Evolutionary conservation across 1,140 invertebrate genomes (phyloP), one percentile per base, ranked within the genome.

Genomic region (Philaenus spumarius): DNA sequence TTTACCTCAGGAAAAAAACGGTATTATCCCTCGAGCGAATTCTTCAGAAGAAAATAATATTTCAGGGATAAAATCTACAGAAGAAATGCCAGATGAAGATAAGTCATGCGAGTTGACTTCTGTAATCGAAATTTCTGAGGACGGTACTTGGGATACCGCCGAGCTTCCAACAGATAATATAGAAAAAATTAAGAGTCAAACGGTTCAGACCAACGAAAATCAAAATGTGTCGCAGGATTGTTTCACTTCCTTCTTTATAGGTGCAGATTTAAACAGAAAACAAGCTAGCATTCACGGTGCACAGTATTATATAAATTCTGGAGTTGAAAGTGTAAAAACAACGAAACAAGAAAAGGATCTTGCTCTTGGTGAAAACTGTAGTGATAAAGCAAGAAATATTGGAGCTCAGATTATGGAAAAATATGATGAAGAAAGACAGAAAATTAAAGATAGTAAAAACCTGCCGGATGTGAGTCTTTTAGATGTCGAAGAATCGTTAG

Each of bases 321-420:
- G 64, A 48, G 35, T 62, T 52, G 23, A 30, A 35, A 42, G 55
- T 40, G 35, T 64, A 56, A 55, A 55, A 24, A n/a, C 37, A 9
- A 39, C 43, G 30, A 57, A 51, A 20, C 35, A 47, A 2, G 53
- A 51, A 19, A 14, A 24, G 6, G 59, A 46, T 19, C 3, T 17
- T 1, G 43, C 2, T 14, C 22, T 42, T 5, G 46, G 40, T 1
- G 34, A 35, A 2, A 23, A 54, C n/a, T 15, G 42, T 24, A 26
- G 30, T 20, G 11, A 17, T 2, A n/a, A 14, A 11, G 4, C 15
- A 30, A 58, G 35, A 34, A 67, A 67, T 35, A 59, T 67, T 14
- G 66, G 66, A 5, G 64, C 63, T 5, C 64, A 66, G 58, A 67
- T 67, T 45, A 67, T 67, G 66, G 55, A 66, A 34, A 48, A 45